A percentile compares a stretch with the other conserved stretches of the same genome.
phyloP scores from a whole-genome alignment of 2,797 vertebrate species.

The Rhinella marina region DNA sequence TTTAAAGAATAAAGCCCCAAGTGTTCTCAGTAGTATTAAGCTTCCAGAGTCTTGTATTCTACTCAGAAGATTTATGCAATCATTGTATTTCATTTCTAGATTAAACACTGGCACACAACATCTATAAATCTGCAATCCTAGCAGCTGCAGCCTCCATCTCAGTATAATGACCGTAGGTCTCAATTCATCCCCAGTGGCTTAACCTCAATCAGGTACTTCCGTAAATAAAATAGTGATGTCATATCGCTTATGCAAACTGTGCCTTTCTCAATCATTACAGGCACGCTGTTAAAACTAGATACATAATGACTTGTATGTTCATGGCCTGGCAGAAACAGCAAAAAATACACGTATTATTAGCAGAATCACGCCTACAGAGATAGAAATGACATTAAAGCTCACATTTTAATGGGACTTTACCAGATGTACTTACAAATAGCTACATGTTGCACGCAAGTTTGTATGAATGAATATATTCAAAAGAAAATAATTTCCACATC shows the following conservation, averaged over 20 bases:
- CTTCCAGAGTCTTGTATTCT: not conserved
- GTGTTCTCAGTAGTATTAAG: not conserved
- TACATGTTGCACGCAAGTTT: not conserved
- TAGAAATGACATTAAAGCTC: not conserved
- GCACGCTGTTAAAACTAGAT: not conserved
- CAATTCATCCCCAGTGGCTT: conserved; percentile 13
- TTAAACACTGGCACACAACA: conserved; percentile 12
- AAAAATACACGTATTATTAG: conserved; percentile 15
- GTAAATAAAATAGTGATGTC: conserved; percentile 54
- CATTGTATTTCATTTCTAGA: conserved; percentile 25
- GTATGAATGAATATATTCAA: not conserved
- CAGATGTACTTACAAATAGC: not conserved
- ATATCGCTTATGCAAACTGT: conserved; percentile 2
- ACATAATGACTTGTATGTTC: not conserved
- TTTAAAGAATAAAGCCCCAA: not conserved
- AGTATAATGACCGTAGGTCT: conserved; percentile 34
- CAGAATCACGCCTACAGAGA: too few species aligned
- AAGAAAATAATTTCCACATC: too few species aligned
- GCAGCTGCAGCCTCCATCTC: conserved; percentile 23
- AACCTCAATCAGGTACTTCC: conserved; percentile 51
- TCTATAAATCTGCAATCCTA: conserved; percentile 43
- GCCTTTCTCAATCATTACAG: not conserved
- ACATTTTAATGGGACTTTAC: not conserved
- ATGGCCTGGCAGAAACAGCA: not conserved
- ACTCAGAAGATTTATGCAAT: conserved; percentile 27